Evolutionary conservation across 2,797 vertebrate genomes (phyloP).

Genomic region (Nasua narica): DNA sequence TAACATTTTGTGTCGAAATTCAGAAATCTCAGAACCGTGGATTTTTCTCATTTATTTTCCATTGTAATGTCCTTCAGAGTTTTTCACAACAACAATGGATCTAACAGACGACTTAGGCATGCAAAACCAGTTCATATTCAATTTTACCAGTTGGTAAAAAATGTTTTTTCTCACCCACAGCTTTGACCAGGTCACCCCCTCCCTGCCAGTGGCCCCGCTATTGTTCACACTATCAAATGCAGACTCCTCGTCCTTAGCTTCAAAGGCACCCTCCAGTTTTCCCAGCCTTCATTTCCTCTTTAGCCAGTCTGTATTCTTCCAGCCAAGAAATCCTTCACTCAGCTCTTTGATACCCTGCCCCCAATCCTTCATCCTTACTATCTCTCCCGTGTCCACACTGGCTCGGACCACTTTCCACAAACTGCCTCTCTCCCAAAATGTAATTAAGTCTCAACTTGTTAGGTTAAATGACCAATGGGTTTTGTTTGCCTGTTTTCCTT

Average conservation of each 20-base stretch:
- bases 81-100: constrained; percentile 7
- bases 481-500: neutral
- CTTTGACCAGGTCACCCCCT: constrained; percentile 28
- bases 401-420: neutral
- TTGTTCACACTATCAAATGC: constrained; percentile 39
- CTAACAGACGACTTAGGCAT: neutral
- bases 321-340: constrained; percentile 10
- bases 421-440: neutral
- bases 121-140: neutral
- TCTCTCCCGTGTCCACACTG: neutral
- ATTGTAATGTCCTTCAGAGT: neutral
- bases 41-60: constrained; percentile 44
- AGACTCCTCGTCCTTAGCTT: neutral
- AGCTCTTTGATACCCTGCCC: neutral
- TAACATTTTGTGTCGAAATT: neutral
- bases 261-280: constrained; percentile 56
- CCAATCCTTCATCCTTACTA: neutral
- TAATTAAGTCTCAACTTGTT: neutral
- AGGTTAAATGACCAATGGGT: neutral
- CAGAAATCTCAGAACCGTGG: neutral
- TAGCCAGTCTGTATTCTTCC: neutral
- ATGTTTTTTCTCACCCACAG: constrained; percentile 33
- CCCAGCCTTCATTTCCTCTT: constrained; percentile 25
- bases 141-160: neutral
- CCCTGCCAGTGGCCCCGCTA: neutral